Conservation (phyloP, 2,113 vertebrate species). For the Diphyllodes magnificus region DNA sequence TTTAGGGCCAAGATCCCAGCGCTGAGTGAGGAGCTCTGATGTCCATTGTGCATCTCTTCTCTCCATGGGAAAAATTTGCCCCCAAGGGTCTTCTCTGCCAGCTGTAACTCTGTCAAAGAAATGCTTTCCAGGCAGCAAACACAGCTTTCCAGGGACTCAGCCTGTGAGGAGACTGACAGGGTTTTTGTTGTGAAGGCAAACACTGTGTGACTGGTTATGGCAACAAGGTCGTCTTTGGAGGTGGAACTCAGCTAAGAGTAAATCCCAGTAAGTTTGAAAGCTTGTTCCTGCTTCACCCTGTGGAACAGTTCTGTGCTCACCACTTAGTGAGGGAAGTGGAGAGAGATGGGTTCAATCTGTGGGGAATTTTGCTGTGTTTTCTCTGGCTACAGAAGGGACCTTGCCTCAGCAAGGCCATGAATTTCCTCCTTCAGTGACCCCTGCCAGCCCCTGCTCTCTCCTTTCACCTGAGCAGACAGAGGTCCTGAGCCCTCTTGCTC, state of each 20-base stretch:
- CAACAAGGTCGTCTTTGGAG: neutral
- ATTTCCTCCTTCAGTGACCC: neutral
- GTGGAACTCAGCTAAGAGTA: neutral
- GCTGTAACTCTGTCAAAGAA: neutral
- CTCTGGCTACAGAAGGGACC: neutral
- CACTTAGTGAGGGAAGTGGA: too few relatives aligned
- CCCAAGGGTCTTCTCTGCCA: neutral
- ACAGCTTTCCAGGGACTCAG: neutral
- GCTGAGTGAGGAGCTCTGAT: neutral
- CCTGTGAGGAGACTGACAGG: neutral
- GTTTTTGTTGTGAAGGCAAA: neutral
- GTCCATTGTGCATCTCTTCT: too few relatives aligned
- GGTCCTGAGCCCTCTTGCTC: neutral
- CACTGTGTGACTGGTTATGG: neutral
- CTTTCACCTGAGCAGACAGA: neutral
- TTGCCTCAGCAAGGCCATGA: neutral
- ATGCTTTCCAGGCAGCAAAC: neutral
- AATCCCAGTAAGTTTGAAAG: neutral
- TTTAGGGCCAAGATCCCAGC: too few relatives aligned
- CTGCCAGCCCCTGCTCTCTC: neutral
- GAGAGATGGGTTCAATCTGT: too few relatives aligned
- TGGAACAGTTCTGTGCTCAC: too few relatives aligned
- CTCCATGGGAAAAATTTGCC: neutral
- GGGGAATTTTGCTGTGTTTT: neutral
- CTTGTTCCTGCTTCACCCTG: too few relatives aligned